These are phyloP conservation scores for Chiridota heheva DNA, from an alignment of 35 echinoderm and acorn worm genomes.

Conservation along the genomic window DNA sequence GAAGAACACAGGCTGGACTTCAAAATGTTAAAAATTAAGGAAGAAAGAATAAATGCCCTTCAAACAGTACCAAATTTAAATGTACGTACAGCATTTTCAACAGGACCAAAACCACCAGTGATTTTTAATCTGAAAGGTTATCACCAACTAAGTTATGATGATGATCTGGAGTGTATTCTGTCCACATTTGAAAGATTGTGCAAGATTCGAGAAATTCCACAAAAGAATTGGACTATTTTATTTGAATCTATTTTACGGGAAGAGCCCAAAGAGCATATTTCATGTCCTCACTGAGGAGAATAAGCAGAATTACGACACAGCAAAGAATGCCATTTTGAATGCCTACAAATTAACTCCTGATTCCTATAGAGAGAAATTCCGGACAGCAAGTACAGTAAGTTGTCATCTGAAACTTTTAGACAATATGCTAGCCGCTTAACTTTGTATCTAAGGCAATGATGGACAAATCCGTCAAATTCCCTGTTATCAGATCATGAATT, in stretches of 20 bases:
- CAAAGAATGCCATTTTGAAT: background rate
- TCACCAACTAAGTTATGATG: background rate
- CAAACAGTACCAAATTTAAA: no score
- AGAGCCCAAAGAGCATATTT: background rate
- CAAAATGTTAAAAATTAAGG: background rate
- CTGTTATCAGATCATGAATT: background rate
- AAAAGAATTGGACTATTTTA: background rate
- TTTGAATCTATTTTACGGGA: conserved; percentile 1
- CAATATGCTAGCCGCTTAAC: background rate
- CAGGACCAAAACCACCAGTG: no score
- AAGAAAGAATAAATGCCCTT: conserved; percentile 16
- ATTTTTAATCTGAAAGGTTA: background rate
- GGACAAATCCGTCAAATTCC: background rate
- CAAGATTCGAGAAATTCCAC: background rate
- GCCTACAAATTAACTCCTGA: conserved; percentile 12
- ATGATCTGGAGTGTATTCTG: conserved; percentile 19
- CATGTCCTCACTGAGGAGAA: conserved; percentile 3
- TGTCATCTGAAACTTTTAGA: background rate
- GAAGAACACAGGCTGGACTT: background rate
- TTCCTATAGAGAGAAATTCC: conserved; percentile 17
- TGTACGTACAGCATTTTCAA: no score
- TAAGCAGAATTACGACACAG: background rate
- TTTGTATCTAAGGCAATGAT: conserved; percentile 2
- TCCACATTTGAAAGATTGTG: conserved; percentile 19
- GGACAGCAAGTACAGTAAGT: conserved; percentile 5